Evolutionary conservation across 2,797 vertebrate species (phyloP).

Genomic region (Clangula hyemalis): DNA sequence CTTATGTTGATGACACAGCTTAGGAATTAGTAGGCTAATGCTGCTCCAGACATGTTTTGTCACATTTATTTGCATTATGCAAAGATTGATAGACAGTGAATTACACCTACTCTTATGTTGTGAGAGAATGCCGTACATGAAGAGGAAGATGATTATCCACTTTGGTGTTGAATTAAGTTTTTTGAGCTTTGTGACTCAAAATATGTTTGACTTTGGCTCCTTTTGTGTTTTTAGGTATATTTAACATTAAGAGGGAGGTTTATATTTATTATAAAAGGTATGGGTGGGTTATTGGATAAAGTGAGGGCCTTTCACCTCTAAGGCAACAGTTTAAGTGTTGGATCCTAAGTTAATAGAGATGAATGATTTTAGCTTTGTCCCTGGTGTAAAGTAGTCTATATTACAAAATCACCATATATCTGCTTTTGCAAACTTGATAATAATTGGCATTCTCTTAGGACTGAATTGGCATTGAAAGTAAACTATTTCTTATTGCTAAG

Average conservation of each 20-base stretch:
- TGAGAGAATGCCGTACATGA: not conserved
- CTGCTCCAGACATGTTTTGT: not conserved
- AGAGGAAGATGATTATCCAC: not conserved
- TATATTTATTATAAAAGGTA: slow-evolving; percentile 21
- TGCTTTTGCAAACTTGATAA: slow-evolving; percentile 68
- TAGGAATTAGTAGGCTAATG: not conserved
- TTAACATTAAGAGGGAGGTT: not conserved
- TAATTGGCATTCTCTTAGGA: slow-evolving; percentile 75
- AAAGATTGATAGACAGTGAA: not conserved
- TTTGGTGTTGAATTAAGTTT: not conserved
- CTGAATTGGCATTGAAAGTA: slow-evolving; percentile 37
- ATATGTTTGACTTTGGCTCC: not conserved
- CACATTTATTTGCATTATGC: not conserved
- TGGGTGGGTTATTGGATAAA: slow-evolving; percentile 34
- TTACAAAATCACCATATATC: slow-evolving; percentile 63
- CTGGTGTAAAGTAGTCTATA: slow-evolving; percentile 68
- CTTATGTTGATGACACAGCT: not conserved
- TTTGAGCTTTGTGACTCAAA: not conserved
- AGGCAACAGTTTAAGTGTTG: slow-evolving; percentile 71
- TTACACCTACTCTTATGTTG: not conserved
- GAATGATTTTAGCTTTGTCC: slow-evolving; percentile 73
- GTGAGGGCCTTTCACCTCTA: slow-evolving; percentile 70
- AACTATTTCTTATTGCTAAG: slow-evolving; percentile 53
- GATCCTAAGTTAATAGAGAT: slow-evolving; percentile 76
- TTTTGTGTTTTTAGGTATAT: not conserved